These are phyloP conservation scores for Lepidonotus clava DNA, from an alignment of 2,888 invertebrate species.

Conservation along the genomic window DNA sequence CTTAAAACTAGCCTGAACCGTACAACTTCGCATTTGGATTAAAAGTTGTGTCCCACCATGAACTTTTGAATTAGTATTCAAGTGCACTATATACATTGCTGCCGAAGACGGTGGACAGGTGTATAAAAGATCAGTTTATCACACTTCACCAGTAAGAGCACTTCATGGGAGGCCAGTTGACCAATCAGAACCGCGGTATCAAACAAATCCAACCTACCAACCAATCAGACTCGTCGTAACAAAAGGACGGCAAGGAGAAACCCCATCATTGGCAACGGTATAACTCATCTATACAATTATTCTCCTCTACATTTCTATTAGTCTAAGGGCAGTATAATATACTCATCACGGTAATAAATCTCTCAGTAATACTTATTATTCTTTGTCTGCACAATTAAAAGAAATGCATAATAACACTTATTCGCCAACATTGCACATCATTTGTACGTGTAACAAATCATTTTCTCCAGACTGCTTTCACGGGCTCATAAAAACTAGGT, in stretches of 20 bases:
- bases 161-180: not conserved
- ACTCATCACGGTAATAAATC: conserved; percentile 1
- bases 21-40: too few species aligned
- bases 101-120: not conserved
- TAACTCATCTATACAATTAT: not conserved
- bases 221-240: conserved; percentile 34
- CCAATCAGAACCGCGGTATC: conserved; percentile 19
- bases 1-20: too few species aligned
- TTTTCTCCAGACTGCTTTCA: too few species aligned
- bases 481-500: too few species aligned
- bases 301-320: not conserved
- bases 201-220: conserved; percentile 10
- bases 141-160: conserved; percentile 17
- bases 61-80: too few species aligned
- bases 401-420: conserved; percentile 14
- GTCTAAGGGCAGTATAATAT: conserved; percentile 13
- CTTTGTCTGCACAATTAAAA: not conserved
- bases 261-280: conserved; percentile 11
- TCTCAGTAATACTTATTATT: conserved; percentile 31
- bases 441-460: not conserved
- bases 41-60: too few species aligned
- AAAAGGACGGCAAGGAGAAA: conserved; percentile 46
- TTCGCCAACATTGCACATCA: conserved; percentile 5
- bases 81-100: conserved; percentile 19
- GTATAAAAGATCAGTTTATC: not conserved